Base-by-base conservation (phyloP, 2,113 vertebrate species). In the Percopsis transmontana region DNA sequence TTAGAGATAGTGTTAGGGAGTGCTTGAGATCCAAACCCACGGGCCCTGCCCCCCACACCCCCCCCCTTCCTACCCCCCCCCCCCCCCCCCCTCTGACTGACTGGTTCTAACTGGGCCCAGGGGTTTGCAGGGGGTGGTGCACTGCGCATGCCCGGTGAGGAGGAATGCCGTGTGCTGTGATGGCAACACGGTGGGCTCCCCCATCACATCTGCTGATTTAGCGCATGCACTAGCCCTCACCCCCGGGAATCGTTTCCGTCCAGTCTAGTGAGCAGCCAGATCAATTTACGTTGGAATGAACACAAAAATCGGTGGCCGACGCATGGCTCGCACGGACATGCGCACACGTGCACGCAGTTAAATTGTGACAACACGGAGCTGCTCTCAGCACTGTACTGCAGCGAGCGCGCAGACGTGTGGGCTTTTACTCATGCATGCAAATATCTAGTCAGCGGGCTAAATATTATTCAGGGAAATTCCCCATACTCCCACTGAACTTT, bases 221-320 rank as follows among this genome's bases (percentile, higher is more conserved):
- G 77, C 83, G 85, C 79, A 70, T 67, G 85, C 79, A 69, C 69
- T 74, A 83, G 53, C 59, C 83, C 40, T 16, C 13, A 44, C 67
- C 70, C 79, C 90, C 74, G 48, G 40, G 91, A 93, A 87, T 77
- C 88, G 92, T 91, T 94, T 93, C 92, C 94, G 91, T 94, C 90
- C 91, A 91, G 93, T 88, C 92, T 94, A 89, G 90, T 91, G 88
- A 94, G 93, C 94, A 95, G 90, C 93, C 92, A 93, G 91, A 94
- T 95, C 93, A 87, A 91, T 94, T 94, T 91, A 93, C 92, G 88
- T 77, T 75, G 90, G 80, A 89, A 84, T 85, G 83, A 87, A 83
- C 88, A 87, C 87, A 85, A 68, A 84, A 80, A 83, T 81, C 86
- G 87, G 83, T 1, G 40, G 66, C 90, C 72, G 75, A 79, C 87